Evolutionary conservation across 2,888 invertebrate species (phyloP).

Genomic region (Listrodromus nycthemerus): DNA sequence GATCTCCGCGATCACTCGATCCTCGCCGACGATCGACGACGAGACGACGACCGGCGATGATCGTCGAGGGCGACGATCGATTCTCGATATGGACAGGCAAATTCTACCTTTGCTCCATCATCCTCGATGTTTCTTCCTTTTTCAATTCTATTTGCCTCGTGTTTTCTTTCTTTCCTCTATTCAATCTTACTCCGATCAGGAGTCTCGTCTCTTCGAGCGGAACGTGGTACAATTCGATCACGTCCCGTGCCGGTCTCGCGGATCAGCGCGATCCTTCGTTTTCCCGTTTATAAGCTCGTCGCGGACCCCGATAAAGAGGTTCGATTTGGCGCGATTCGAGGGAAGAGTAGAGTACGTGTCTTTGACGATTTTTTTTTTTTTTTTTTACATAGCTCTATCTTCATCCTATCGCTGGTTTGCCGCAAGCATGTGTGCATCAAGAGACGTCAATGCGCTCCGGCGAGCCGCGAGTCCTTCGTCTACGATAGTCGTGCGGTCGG

Average conservation of each 20-base stretch:
- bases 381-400: not conserved
- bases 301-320: not conserved
- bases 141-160: not conserved
- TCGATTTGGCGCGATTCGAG: not conserved
- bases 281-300: not conserved
- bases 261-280: not conserved
- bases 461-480: slow-evolving; percentile 22
- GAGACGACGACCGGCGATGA: slow-evolving; percentile 13
- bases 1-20: slow-evolving; percentile 58
- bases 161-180: not conserved
- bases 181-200: not conserved
- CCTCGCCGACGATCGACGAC: slow-evolving; percentile 18
- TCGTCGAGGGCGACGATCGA: slow-evolving; percentile 48
- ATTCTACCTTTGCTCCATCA: slow-evolving; percentile 40
- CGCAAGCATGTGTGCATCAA: not conserved
- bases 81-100: slow-evolving; percentile 53
- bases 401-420: slow-evolving; percentile 47
- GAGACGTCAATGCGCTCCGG: slow-evolving; percentile 37
- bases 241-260: not conserved
- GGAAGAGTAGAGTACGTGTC: slow-evolving; percentile 40
- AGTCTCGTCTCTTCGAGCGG: not conserved
- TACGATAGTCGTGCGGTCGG: slow-evolving; percentile 43
- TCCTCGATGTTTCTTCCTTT: not conserved
- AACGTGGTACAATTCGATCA: slow-evolving; percentile 14
- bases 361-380: slow-evolving; percentile 39